These are phyloP conservation scores for Aromia moschata DNA, from an alignment of 2,888 invertebrate genomes.

Conservation along the genomic window DNA sequence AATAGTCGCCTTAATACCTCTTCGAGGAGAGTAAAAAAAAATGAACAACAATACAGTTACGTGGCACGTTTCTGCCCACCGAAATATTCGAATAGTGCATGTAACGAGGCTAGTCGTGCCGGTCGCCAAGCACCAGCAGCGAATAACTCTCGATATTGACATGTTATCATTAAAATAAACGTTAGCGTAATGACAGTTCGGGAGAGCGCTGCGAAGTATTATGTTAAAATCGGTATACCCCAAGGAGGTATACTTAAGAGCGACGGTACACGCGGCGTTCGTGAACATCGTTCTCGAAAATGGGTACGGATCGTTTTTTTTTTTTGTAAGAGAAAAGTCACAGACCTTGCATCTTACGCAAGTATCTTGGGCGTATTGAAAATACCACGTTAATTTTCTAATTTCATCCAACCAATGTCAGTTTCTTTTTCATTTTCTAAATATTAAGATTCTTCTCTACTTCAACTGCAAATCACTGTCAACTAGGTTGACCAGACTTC, in stretches of 20 bases:
- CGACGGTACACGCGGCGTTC: background rate
- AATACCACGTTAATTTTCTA: no score
- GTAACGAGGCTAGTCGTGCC: slow-evolving; percentile 8
- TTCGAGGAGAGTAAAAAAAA: slow-evolving; percentile 15
- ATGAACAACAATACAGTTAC: slow-evolving; percentile 24
- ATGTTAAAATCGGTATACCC: slow-evolving; percentile 3
- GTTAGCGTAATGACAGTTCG: slow-evolving; percentile 6
- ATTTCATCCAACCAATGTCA: no score
- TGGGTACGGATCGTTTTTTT: no score
- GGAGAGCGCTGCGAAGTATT: slow-evolving; percentile 6
- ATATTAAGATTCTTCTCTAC: no score
- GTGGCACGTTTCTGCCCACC: slow-evolving; percentile 20
- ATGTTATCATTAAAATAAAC: slow-evolving; percentile 21
- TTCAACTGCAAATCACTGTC: no score
- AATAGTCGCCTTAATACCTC: no score
- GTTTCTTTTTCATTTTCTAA: no score
- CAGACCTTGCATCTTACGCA: no score
- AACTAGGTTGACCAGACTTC: no score
- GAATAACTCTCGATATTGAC: slow-evolving; percentile 14
- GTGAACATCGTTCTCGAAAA: background rate
- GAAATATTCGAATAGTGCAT: slow-evolving; percentile 14
- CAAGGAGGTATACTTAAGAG: slow-evolving; percentile 2
- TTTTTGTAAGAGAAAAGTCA: no score
- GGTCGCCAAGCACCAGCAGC: background rate
- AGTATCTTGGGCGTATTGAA: no score